Conservation (phyloP, 2,888 invertebrate species). For the Cerastoderma edule region DNA sequence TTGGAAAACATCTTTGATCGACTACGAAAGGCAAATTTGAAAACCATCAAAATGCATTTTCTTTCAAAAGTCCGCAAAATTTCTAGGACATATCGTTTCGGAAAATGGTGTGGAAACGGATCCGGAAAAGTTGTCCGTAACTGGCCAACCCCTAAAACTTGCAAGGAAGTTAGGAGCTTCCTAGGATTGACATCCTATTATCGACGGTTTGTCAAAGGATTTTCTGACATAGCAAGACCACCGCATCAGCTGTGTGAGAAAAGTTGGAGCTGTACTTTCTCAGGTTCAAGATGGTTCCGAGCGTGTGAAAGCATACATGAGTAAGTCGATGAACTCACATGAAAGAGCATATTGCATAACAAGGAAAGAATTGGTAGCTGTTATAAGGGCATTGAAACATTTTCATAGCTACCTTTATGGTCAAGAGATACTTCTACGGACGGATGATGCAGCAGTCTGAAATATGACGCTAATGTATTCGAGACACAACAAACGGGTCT, state of each 20-base stretch:
- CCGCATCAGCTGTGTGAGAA: background rate
- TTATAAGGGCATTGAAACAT: background rate
- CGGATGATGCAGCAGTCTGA: background rate
- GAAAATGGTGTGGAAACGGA: background rate
- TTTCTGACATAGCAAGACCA: background rate
- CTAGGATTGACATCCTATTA: background rate
- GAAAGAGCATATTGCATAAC: background rate
- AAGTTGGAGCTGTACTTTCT: background rate
- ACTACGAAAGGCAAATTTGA: background rate
- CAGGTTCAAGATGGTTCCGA: background rate
- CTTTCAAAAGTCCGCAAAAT: background rate
- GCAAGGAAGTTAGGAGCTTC: background rate
- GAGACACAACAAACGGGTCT: too few relatives aligned
- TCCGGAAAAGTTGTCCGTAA: background rate
- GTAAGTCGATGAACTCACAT: background rate
- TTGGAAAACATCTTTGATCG: background rate
- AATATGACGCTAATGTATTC: too few relatives aligned
- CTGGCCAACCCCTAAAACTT: background rate
- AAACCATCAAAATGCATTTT: background rate
- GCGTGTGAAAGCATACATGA: background rate
- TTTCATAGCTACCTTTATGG: background rate
- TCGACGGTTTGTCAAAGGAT: background rate
- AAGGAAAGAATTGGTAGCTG: background rate
- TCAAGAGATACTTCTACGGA: background rate
- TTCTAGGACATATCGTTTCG: background rate